Conservation (phyloP, 2,888 invertebrate genomes). For the Leptarthrus brevirostris region DNA sequence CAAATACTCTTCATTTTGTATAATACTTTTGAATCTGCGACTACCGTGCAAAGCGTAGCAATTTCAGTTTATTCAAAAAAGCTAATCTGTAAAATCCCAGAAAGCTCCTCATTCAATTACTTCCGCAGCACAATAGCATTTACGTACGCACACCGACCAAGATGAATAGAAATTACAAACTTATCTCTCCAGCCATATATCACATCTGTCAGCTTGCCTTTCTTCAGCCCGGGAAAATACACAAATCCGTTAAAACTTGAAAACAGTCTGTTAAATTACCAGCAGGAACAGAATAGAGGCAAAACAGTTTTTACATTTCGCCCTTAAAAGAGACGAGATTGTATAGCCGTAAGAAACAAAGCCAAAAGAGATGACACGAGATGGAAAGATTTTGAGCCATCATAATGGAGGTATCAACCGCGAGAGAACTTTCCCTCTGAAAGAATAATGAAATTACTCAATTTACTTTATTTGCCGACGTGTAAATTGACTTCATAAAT, state of each 20-base stretch:
- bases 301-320: slow-evolving; percentile 40
- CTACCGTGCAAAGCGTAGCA: background rate
- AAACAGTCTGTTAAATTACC: slow-evolving; percentile 46
- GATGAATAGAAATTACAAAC: slow-evolving; percentile 38
- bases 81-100: slow-evolving; percentile 32
- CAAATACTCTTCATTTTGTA: background rate
- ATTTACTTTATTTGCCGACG: slow-evolving; percentile 44
- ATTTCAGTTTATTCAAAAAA: slow-evolving; percentile 21
- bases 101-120: slow-evolving; percentile 38
- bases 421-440: background rate
- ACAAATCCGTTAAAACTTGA: slow-evolving; percentile 45
- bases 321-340: background rate
- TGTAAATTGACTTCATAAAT: slow-evolving; percentile 49
- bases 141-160: background rate
- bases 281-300: slow-evolving; percentile 8
- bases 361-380: slow-evolving; percentile 2
- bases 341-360: background rate
- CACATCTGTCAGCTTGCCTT: slow-evolving; percentile 44
- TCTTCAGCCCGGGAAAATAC: slow-evolving; percentile 10
- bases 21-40: background rate
- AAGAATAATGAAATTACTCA: slow-evolving; percentile 47
- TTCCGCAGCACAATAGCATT: background rate
- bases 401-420: slow-evolving; percentile 40
- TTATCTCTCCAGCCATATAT: slow-evolving; percentile 40
- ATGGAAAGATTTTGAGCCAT: slow-evolving; percentile 1